Percentiles rank a stretch among this genome's conserved stretches.
These are phyloP conservation scores for Enteromius fasciolatus DNA, from an alignment of 2,797 vertebrate species.

Conservation along the genomic window DNA sequence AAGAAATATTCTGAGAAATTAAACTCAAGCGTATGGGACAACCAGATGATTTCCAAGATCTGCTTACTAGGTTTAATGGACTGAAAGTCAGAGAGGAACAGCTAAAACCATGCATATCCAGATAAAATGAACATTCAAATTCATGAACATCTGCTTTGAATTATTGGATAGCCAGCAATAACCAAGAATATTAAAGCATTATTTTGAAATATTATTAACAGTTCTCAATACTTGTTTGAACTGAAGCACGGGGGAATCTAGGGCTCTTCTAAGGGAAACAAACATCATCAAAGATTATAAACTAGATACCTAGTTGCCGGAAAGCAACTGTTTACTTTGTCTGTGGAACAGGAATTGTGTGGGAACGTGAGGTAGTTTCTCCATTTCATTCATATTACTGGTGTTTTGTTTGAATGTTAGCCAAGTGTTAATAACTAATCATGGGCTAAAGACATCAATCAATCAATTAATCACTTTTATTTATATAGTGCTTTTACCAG, in stretches of 20 bases:
- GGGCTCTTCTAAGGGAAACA: background rate
- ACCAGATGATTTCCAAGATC: background rate
- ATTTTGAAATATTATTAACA: background rate
- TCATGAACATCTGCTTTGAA: background rate
- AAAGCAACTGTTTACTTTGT: background rate
- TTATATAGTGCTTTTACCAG: too few relatives aligned
- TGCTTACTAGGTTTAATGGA: background rate
- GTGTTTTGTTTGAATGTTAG: background rate
- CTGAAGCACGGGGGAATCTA: background rate
- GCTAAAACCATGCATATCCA: background rate
- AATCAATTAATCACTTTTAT: too few relatives aligned
- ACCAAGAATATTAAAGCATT: background rate
- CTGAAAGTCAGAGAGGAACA: background rate
- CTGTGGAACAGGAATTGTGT: background rate
- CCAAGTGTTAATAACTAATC: background rate
- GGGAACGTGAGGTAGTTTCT: constrained; percentile 17
- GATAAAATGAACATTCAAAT: background rate
- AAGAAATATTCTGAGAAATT: background rate
- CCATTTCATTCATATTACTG: background rate
- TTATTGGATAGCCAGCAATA: background rate
- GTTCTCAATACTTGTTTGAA: background rate
- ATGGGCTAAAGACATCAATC: background rate
- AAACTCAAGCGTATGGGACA: background rate
- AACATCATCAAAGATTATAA: background rate
- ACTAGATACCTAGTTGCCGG: background rate